These are phyloP conservation scores for Drosophila neocordata DNA, from an alignment of 1,140 invertebrate species.

Conservation along the genomic window DNA sequence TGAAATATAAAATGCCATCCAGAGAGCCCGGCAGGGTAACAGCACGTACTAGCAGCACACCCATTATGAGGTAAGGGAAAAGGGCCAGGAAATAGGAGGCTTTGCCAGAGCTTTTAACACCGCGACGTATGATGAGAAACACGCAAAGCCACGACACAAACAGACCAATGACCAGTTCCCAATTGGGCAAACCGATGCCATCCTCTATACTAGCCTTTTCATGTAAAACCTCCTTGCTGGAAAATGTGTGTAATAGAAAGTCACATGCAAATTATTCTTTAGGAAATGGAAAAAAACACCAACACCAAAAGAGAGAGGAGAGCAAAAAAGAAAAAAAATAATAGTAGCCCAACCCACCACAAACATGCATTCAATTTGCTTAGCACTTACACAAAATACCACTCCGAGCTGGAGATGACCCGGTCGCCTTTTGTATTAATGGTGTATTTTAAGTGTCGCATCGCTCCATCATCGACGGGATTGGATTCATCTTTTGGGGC, in stretches of 20 bases:
- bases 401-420: constrained; percentile 85
- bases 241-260: constrained; percentile 20
- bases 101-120: constrained; percentile 91
- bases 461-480: neutral
- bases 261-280: neutral
- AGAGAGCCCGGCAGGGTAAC: constrained; percentile 89
- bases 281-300: neutral
- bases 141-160: constrained; percentile 90
- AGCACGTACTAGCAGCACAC: constrained; percentile 88
- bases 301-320: neutral
- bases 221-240: constrained; percentile 87
- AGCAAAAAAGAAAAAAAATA: neutral
- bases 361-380: constrained; percentile 11
- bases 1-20: constrained; percentile 90
- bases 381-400: constrained; percentile 85
- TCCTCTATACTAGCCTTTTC: constrained; percentile 87
- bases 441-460: constrained; percentile 19
- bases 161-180: constrained; percentile 90
- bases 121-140: constrained; percentile 89
- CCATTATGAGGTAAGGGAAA: constrained; percentile 93
- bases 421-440: constrained; percentile 30
- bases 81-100: constrained; percentile 92
- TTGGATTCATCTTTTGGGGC: constrained; percentile 36
- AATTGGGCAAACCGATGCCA: constrained; percentile 89
- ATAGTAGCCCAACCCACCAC: constrained; percentile 1